Evolutionary conservation across 2,797 vertebrate genomes (phyloP).

Genomic region (Neosilurus mollespiculum): DNA sequence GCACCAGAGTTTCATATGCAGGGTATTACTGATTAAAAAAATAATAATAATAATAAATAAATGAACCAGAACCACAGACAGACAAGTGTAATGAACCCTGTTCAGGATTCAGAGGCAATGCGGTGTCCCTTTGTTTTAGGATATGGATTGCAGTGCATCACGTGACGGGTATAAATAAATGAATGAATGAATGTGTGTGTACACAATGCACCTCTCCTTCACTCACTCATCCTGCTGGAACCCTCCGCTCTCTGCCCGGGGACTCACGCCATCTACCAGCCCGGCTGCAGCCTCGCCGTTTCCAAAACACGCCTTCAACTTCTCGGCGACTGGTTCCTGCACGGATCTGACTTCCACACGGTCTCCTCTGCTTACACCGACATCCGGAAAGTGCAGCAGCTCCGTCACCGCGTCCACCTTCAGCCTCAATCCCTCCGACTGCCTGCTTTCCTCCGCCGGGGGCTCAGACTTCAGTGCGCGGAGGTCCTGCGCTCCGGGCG

Average conservation of each 20-base stretch:
- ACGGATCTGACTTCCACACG: slow-evolving; percentile 54
- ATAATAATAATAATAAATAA: neutral
- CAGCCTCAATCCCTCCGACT: slow-evolving; percentile 53
- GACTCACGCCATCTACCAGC: slow-evolving; percentile 68
- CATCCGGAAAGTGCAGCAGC: slow-evolving; percentile 51
- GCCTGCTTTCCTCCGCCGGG: slow-evolving; percentile 49
- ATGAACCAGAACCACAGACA: too few relatives aligned
- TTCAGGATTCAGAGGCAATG: neutral
- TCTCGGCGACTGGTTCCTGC: slow-evolving; percentile 72
- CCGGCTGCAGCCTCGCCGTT: slow-evolving; percentile 67
- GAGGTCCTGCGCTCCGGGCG: slow-evolving; percentile 71
- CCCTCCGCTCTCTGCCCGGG: slow-evolving; percentile 80
- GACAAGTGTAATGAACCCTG: neutral
- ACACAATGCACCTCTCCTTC: neutral
- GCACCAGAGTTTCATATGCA: too few relatives aligned
- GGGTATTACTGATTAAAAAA: too few relatives aligned
- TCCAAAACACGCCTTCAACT: slow-evolving; percentile 80
- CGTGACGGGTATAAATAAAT: neutral
- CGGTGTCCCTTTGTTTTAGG: neutral
- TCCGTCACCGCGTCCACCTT: slow-evolving; percentile 65
- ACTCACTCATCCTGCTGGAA: slow-evolving; percentile 90
- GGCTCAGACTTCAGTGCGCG: slow-evolving; percentile 68
- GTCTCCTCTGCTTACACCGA: slow-evolving; percentile 44
- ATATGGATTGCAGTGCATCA: neutral
- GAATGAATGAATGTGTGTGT: neutral